Base-by-base conservation (phyloP, 53 echinoderm and acorn worm genomes). In the Glandiceps talaboti region DNA sequence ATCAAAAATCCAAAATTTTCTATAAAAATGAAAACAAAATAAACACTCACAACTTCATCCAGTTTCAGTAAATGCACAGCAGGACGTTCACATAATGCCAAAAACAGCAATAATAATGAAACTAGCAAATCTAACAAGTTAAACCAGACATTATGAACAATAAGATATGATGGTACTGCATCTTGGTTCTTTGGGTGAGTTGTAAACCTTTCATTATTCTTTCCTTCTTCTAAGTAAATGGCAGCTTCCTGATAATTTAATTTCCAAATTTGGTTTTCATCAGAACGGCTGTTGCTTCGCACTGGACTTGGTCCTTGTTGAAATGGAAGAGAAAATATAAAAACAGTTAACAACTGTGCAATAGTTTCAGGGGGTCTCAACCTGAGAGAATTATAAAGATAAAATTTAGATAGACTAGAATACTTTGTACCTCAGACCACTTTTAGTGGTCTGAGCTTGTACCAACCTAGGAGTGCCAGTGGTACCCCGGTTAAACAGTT, bases 61-160 rank as follows among this genome's bases (percentile, higher is more conserved):
- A 88, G 82, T 33, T 90, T 29, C 20, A 95, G 85, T 0, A 85
- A 45, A 33, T 81, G 74, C 32, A 95, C 95, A 14, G 95, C 95
- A 27, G 95, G 95, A 30, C 77, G 82, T 73, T 95, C 95, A 27
- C 83, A 88, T n/a, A 92, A 74, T 0, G 95, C 95, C 10, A 95
- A 83, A 33, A 82, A 33, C 74, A 95, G 80, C 0, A 95, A 76
- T 0, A 95, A 83, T 29, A 90, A 33, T 26, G 95, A 89, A 1
- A 92, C 90, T n/a, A 81, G 77, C n/a, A 95, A 74, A 77, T 95
- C 95, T 85, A 92, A 90, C 31, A 90, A 20, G 72, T 92, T 90
- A 83, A 95, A 92, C 90, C 89, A 90, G 31, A 86, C 76, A 73
- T 95, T 95, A 74, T 95, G 95, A 6, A 95, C 87, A 32, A 95